Evolutionary conservation across 1,140 invertebrate genomes (phyloP).

Genomic region (Drosophila nasuta): DNA sequence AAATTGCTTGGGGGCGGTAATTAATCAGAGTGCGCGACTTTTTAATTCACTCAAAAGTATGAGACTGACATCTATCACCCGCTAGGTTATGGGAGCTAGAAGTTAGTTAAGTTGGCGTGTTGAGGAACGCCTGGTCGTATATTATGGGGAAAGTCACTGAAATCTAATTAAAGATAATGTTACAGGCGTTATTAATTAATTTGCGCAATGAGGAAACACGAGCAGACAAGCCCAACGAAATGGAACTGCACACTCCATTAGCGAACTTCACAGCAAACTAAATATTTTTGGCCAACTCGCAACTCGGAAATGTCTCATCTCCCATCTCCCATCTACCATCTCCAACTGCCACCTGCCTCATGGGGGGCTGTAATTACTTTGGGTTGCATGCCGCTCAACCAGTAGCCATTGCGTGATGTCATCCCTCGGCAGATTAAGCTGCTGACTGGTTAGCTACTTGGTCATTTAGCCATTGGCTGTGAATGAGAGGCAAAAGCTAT

Average conservation of each 20-base stretch:
- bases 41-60: background rate
- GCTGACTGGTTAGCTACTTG: conserved; percentile 24
- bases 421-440: conserved; percentile 1
- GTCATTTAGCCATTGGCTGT: background rate
- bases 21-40: conserved; percentile 5
- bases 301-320: background rate
- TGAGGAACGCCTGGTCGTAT: background rate
- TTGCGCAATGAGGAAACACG: conserved; percentile 38
- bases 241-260: conserved; percentile 18
- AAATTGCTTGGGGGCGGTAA: conserved; percentile 2
- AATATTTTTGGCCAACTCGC: conserved; percentile 13
- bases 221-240: background rate
- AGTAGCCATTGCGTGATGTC: conserved; percentile 34
- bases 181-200: conserved; percentile 61
- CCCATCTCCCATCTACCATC: background rate
- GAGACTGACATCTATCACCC: conserved; percentile 8
- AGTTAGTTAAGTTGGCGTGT: background rate
- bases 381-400: conserved; percentile 42
- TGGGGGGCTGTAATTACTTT: conserved; percentile 49
- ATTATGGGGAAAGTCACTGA: conserved; percentile 3
- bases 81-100: background rate
- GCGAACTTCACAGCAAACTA: conserved; percentile 22
- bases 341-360: conserved; percentile 22
- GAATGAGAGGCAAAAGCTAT: conserved; percentile 18
- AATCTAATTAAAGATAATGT: conserved; percentile 61